Evolutionary conservation across 1,140 invertebrate species (phyloP), one percentile per base, ranked within the genome.

Genomic region (Leptestheria dahalacensis): DNA sequence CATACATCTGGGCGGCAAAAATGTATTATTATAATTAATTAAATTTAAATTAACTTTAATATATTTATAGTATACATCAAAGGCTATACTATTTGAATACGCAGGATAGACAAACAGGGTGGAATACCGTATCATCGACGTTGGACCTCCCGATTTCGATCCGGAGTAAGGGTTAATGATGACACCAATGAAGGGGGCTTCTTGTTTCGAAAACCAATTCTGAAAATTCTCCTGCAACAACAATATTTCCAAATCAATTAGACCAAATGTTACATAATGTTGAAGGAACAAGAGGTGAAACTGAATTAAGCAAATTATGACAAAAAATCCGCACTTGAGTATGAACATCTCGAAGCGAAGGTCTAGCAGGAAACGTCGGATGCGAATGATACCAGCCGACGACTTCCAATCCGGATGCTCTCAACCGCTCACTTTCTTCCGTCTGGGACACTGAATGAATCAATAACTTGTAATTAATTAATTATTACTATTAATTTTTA

Each of bases 331-430:
- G 28, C 11, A 52, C 67, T 65, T 82, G 80, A 26, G 79, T 81
- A 61, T 79, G 75, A 20, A 82, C 69, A 68, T 82, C 80, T 59
- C 79, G 73, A 11, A 78, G 67, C 3, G 79, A 81, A 2, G 80
- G 80, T 65, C 79, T 75, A 1, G 80, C 77, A 9, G 71, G 68
- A 64, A 82, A 82, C n/a, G 75, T 77, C 21, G 80, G 80, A 70
- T 82, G 80, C 1, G 79, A 81, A 66, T 82, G 80, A 66, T 81
- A 82, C 80, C 80, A 82, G 3, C 80, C 80, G 3, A 82, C 72
- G 12, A 81, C 73, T 50, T 72, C 70, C 56, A 76, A 67, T 41
- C 74, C 74, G 49, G 69, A 66, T 25, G 67, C 64, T 26, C 72
- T 69, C 12, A 82, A 71, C n/a, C 66, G 66, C 59, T 79, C 77